These are phyloP conservation scores for Coelopa pilipes DNA, from an alignment of 2,888 invertebrate genomes.

Conservation along the genomic window DNA sequence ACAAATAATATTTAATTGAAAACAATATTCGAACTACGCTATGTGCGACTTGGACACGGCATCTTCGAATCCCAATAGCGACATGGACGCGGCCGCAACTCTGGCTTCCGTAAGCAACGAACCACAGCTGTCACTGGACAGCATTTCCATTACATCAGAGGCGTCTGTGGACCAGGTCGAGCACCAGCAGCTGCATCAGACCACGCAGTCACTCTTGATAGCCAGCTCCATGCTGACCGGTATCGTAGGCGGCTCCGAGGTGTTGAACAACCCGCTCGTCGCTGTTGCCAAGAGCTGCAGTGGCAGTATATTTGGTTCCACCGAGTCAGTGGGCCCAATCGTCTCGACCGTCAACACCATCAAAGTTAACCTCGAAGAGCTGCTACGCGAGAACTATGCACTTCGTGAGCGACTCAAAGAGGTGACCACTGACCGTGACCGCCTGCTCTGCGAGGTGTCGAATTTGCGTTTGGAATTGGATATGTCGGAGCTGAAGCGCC, in stretches of 20 bases:
- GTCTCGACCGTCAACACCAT: conserved; percentile 45
- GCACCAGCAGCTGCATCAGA: conserved; percentile 58
- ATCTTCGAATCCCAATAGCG: conserved; percentile 7
- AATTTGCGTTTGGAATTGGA: conserved; percentile 65
- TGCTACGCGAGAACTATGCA: conserved; percentile 61
- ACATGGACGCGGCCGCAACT: background rate
- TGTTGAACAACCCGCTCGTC: background rate
- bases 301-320: conserved; percentile 40
- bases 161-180: conserved; percentile 40
- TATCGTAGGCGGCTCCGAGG: conserved; percentile 41
- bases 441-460: conserved; percentile 64
- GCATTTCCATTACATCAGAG: conserved; percentile 41
- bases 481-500: conserved; percentile 64
- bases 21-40: background rate
- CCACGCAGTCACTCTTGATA: conserved; percentile 62
- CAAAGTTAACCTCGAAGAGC: conserved; percentile 58
- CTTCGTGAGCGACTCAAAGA: conserved; percentile 63
- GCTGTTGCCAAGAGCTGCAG: conserved; percentile 8
- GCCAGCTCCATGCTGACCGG: conserved; percentile 61
- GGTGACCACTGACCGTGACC: conserved; percentile 62
- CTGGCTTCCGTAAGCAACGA: background rate
- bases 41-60: conserved; percentile 28
- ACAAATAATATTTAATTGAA: background rate
- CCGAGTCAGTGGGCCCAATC: conserved; percentile 38
- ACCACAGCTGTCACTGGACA: conserved; percentile 35